These are phyloP conservation scores for Avahi laniger DNA, from an alignment of 2,797 vertebrate species.

Conservation along the genomic window DNA sequence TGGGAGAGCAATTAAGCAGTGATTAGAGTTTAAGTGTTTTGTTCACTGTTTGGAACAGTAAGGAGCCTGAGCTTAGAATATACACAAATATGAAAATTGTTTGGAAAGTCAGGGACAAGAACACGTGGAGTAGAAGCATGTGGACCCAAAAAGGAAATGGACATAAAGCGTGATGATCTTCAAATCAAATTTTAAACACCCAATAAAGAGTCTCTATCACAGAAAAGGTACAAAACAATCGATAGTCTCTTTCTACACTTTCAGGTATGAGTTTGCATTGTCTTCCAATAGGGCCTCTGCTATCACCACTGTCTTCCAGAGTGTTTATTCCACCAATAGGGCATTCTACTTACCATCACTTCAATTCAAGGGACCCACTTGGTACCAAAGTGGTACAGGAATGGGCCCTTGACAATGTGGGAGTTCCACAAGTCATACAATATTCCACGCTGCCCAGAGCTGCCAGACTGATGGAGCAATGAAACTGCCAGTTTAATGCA, in stretches of 20 bases:
- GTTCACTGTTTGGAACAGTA: not conserved
- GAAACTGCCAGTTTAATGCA: not conserved
- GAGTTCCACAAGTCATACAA: not conserved
- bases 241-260: not conserved
- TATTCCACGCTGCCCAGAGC: not conserved
- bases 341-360: not conserved
- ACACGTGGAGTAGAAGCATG: not conserved
- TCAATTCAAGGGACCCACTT: not conserved
- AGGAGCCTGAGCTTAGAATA: not conserved
- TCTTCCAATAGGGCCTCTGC: not conserved
- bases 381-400: not conserved
- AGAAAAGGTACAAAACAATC: not conserved
- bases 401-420: not conserved
- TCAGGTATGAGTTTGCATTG: not conserved
- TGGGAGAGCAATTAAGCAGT: not conserved
- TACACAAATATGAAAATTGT: not conserved
- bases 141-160: not conserved
- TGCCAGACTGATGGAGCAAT: not conserved
- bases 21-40: not conserved
- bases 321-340: not conserved
- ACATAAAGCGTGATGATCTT: not conserved
- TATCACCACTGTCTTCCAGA: not conserved
- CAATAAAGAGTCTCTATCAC: not conserved
- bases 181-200: not conserved
- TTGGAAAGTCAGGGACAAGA: not conserved